Conservation (phyloP, 2,888 invertebrate species). For the Drosophila kambysellisi region DNA sequence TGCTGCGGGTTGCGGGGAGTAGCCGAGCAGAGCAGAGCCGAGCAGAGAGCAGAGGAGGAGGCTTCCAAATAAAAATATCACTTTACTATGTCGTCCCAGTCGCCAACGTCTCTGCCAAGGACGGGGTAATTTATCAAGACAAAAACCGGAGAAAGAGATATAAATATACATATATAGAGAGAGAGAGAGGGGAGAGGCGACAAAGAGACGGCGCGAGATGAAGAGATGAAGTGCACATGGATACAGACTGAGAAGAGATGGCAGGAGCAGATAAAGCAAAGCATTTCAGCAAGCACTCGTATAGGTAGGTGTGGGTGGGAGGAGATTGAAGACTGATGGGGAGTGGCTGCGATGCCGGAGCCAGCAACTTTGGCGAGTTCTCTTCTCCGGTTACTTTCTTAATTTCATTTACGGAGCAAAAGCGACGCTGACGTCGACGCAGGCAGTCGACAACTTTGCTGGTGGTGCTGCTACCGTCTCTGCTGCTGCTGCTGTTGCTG, state of each 20-base stretch:
- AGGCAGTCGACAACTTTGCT: slow-evolving; percentile 38
- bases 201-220: slow-evolving; percentile 26
- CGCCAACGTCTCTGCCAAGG: slow-evolving; percentile 71
- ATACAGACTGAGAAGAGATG: slow-evolving; percentile 49
- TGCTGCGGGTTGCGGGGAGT: slow-evolving; percentile 17
- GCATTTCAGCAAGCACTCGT: slow-evolving; percentile 50
- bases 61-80: slow-evolving; percentile 76
- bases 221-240: slow-evolving; percentile 52
- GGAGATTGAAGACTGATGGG: background rate
- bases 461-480: slow-evolving; percentile 23
- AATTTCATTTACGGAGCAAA: slow-evolving; percentile 74
- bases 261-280: slow-evolving; percentile 65
- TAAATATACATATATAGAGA: background rate
- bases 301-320: slow-evolving; percentile 25
- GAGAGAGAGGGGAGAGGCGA: slow-evolving; percentile 7
- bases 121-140: slow-evolving; percentile 81
- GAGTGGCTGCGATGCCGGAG: background rate
- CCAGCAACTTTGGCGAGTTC: slow-evolving; percentile 52
- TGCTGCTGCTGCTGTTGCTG: slow-evolving; percentile 8
- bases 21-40: background rate
- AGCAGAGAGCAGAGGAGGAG: background rate
- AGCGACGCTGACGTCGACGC: slow-evolving; percentile 37
- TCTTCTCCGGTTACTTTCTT: slow-evolving; percentile 79
- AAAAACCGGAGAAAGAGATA: slow-evolving; percentile 52
- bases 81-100: slow-evolving; percentile 73